A percentile compares a stretch with the other conserved stretches of the same genome.
These are phyloP conservation scores for western clawed frog (Xenopus tropicalis) DNA, from an alignment of 2,113 vertebrate genomes.

Conservation along the genomic window DNA sequence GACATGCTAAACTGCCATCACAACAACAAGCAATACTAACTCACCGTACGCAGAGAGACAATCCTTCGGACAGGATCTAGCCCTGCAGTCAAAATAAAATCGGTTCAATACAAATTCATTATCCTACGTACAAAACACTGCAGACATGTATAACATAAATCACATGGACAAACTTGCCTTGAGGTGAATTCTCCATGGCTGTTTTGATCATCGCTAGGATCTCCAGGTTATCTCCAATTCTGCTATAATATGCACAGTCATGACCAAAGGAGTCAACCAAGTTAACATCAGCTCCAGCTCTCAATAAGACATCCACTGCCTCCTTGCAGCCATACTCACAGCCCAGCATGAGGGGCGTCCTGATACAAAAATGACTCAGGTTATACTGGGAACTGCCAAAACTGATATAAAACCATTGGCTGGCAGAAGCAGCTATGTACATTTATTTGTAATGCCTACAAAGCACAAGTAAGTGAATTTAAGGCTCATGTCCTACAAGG, in stretches of 20 bases:
- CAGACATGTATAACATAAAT: no score
- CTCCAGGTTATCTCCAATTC: constrained; percentile 84
- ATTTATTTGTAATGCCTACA: no score
- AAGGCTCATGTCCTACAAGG: no score
- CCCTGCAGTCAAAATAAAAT: constrained; percentile 1
- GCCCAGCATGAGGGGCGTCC: constrained; percentile 89
- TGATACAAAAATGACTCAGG: constrained; percentile 47
- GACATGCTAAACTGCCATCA: background rate
- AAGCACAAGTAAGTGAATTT: no score
- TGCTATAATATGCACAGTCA: constrained; percentile 84
- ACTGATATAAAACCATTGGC: no score
- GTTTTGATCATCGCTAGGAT: constrained; percentile 76
- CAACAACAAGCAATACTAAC: constrained; percentile 1
- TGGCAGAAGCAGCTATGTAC: no score
- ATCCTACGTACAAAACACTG: no score
- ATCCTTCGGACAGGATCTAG: constrained; percentile 6
- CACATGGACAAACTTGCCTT: constrained; percentile 63
- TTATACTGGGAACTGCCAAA: no score
- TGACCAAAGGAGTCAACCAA: constrained; percentile 78
- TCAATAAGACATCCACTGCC: constrained; percentile 86
- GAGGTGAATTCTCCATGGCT: constrained; percentile 72
- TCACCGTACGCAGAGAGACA: constrained; percentile 15
- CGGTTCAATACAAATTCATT: no score
- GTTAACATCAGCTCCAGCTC: constrained; percentile 72
- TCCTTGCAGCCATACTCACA: constrained; percentile 90